Base-by-base conservation (phyloP, 2,113 vertebrate species). In the Ochotona curzoniae region DNA sequence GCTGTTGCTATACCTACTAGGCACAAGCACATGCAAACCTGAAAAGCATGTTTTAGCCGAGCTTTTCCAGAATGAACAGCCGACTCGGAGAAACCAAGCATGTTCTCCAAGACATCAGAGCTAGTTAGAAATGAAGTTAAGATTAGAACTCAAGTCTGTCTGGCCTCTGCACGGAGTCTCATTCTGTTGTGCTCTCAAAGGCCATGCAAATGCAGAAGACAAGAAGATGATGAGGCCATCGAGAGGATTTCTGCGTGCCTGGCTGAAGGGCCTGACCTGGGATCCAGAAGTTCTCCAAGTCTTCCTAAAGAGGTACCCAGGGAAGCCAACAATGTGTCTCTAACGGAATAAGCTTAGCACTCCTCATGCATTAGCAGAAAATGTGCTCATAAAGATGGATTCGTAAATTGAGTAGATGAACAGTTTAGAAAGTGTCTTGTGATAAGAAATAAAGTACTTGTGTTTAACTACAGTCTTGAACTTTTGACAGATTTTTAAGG, bases 361-460 rank as follows among this genome's bases (percentile, higher is more conserved):
- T 44, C 87, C 26, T 84, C 83, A 28, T 13, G 7, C 83, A 78
- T 93, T 76, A 86, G 70, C 4, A 74, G 49, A 75, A 26, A 51
- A 75, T 74, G 30, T 87, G 5, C 26, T 90, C 61, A 78, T 69
- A 70, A 87, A 91, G 26, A 47, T 28, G 79, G 44, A 2, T n/a
- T 93, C 74, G 70, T n/a, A 91, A 90, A 67, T 61, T 82, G 35
- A 91, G 21, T 54, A 71, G 30, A 87, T 54, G 17, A 66, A 28
- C 49, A n/a, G n/a, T n/a, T n/a, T n/a, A n/a, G n/a, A n/a, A n/a
- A n/a, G 26, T 15, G 51, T 30, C 4, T 86, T 38, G 25, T 47
- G 76, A 54, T 49, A 35, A 87, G 83, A 80, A 18, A 80, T 2
- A 60, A 90, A 87, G 15, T 60, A 32, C 0, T 60, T 83, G 9